Conservation (phyloP, 2,888 invertebrate species). For the Lasioglossum figueresi region DNA sequence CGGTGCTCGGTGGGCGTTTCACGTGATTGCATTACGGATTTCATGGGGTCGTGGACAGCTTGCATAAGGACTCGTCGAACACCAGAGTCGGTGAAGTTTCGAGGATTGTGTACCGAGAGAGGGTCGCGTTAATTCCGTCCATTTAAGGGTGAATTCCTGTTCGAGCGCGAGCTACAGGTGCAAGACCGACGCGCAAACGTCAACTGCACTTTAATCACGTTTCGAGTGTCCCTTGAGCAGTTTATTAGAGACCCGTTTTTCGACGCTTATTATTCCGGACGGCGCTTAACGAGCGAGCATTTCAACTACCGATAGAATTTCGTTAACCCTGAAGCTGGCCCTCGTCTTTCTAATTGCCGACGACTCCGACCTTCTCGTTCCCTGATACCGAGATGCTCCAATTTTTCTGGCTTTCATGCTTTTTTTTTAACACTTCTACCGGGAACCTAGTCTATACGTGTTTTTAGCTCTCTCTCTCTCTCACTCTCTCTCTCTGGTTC, state of each 20-base stretch:
- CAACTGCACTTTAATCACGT: conserved; percentile 57
- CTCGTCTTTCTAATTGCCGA: conserved; percentile 2
- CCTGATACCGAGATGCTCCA: neutral
- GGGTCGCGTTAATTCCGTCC: conserved; percentile 50
- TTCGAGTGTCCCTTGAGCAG: conserved; percentile 46
- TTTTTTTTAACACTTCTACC: neutral
- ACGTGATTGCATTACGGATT: conserved; percentile 32
- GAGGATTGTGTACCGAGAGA: conserved; percentile 26
- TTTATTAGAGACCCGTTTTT: conserved; percentile 41
- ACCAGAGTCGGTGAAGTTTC: conserved; percentile 26
- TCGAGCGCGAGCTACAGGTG: conserved; percentile 45
- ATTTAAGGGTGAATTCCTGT: conserved; percentile 37
- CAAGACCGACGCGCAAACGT: conserved; percentile 45
- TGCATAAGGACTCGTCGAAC: conserved; percentile 26
- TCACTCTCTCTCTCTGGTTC: neutral
- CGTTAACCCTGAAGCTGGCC: neutral
- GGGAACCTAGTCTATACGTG: neutral
- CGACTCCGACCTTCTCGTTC: neutral
- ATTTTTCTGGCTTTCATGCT: neutral
- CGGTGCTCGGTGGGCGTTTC: conserved; percentile 4
- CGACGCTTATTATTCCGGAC: conserved; percentile 38
- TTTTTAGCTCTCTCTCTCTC: neutral
- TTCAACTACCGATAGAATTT: conserved; percentile 2
- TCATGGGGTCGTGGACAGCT: conserved; percentile 1
- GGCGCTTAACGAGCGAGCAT: conserved; percentile 39